A percentile compares a stretch with the other conserved stretches of the same genome.
Evolutionary conservation across 2,113 vertebrate genomes (phyloP).

Genomic region (Vulpes ferrilata): DNA sequence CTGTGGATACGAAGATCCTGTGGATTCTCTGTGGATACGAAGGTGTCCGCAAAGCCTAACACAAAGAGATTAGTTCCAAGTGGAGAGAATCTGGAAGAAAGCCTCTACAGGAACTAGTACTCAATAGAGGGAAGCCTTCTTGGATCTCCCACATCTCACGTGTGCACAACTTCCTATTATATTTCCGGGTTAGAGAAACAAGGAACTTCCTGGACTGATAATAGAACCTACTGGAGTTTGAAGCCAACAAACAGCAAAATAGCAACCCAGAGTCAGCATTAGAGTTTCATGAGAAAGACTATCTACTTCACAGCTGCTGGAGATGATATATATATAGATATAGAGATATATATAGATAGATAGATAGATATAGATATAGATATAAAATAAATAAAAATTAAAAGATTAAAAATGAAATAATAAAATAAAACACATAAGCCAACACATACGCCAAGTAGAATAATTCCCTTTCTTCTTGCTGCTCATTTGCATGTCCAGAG

Average conservation of each 20-base stretch:
- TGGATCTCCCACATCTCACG: neutral
- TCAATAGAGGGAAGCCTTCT: neutral
- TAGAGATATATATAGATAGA: no score
- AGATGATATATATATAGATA: neutral
- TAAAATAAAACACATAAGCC: neutral
- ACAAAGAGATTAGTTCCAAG: neutral
- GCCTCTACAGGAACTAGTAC: neutral
- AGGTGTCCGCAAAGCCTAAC: neutral
- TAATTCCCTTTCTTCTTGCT: slow-evolving; percentile 1
- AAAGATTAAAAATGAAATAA: no score
- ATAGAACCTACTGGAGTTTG: neutral
- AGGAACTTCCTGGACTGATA: slow-evolving; percentile 13
- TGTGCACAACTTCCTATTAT: neutral
- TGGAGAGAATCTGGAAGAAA: neutral
- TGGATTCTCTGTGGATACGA: neutral
- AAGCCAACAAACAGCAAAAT: slow-evolving; percentile 17
- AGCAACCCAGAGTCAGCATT: neutral
- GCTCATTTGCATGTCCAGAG: neutral
- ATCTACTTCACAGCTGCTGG: neutral
- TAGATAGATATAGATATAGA: no score
- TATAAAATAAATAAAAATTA: no score
- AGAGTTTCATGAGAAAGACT: neutral
- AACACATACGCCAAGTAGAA: neutral
- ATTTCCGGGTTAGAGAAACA: slow-evolving; percentile 25
- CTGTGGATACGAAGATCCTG: neutral